Percentiles rank a stretch among this genome's conserved stretches.
phyloP scores from a whole-genome alignment of 2,113 vertebrate species.

The Burhinus bistriatus region DNA sequence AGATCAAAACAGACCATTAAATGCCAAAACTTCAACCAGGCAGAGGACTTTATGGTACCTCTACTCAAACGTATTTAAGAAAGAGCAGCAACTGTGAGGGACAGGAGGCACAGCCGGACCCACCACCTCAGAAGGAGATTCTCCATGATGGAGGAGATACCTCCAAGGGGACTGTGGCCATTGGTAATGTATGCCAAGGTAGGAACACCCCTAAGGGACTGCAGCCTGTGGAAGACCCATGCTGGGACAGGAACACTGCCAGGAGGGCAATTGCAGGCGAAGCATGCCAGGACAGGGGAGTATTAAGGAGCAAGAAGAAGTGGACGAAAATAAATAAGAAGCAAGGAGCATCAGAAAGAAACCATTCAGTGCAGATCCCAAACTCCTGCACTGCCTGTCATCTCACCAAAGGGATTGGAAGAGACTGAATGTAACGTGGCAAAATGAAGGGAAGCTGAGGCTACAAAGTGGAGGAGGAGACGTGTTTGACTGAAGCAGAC shows the following conservation, averaged over 20 bases:
- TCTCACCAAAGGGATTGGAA: not conserved
- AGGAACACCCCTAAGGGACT: not conserved
- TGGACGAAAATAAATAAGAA: not conserved
- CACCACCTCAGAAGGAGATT: not conserved
- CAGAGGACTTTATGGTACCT: not conserved
- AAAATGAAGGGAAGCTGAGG: not conserved
- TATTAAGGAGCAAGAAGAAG: not conserved
- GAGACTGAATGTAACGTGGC: not conserved
- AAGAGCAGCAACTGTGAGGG: not conserved
- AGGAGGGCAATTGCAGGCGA: not conserved
- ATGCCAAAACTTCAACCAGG: not conserved
- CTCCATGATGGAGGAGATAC: not conserved
- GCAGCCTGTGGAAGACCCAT: not conserved
- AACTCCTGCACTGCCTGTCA: accelerated
- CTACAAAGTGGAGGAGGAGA: not conserved
- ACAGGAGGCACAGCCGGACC: not conserved
- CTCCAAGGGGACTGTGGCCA: accelerated
- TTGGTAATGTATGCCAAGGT: accelerated
- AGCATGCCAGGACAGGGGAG: accelerated
- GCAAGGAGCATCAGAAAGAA: not conserved
- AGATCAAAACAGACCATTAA: not conserved
- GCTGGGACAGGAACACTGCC: not conserved
- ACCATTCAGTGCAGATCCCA: not conserved
- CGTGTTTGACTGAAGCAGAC: not conserved
- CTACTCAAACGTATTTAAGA: not conserved